Base-by-base conservation (phyloP, 2,888 invertebrate genomes). In the Parnassius mnemosyne region DNA sequence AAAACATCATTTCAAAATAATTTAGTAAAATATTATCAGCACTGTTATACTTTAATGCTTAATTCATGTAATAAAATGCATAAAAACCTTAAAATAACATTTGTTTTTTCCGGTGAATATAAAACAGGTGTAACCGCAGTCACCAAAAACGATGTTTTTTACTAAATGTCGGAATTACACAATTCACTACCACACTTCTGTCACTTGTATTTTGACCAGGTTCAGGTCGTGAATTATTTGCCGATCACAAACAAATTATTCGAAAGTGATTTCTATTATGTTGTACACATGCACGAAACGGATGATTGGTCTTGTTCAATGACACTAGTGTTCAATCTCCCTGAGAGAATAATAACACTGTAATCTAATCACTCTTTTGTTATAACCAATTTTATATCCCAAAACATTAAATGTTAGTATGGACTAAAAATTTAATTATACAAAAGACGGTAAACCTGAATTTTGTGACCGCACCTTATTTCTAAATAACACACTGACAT, bases 31-130 rank as follows among this genome's bases (percentile, higher is more conserved):
- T 49, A 13, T 49, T 49, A 13, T 49, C 13, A 12, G 3, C 65
- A 69, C 66, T 69, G 62, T 64, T 68, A 65, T 60, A 61, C 69
- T 68, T 70, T 68, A 10, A 64, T 65, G 69, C 63, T 66, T 68
- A 66, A 71, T 74, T 67, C 66, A 68, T 68, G 68, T 70, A 72
- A 69, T 74, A 66, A 71, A 68, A 74, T 68, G 70, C 74, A 80
- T 69, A 75, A 84, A 69, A 80, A 89, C 89, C 89, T 88, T 87
- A 89, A 84, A 85, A 87, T 85, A 88, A 83, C 89, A 90, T 90
- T 89, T 83, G 85, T 84, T 84, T 84, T 34, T 85, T 86, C 84
- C 84, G 83, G 83, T 83, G 81, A 80, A 75, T 79, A 70, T 68
- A 72, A 72, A 77, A 79, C 76, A 76, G 80, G 77, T 84, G 83